Percentiles rank a stretch among this genome's conserved stretches.
These are phyloP conservation scores for Orthosia cruda DNA, from an alignment of 2,888 invertebrate genomes.

Conservation along the genomic window DNA sequence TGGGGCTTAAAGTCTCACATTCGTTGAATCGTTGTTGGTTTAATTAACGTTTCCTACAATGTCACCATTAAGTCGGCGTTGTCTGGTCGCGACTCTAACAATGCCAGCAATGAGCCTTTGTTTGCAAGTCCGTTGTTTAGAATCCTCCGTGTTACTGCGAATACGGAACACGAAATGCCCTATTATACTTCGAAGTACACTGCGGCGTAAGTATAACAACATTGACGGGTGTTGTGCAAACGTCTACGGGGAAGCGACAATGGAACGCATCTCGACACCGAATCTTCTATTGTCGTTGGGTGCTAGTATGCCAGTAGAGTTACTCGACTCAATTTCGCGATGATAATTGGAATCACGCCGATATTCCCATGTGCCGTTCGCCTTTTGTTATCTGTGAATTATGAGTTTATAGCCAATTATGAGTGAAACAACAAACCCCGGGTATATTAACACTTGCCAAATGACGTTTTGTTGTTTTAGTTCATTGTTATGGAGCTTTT, in stretches of 20 bases:
- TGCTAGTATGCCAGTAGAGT: constrained; percentile 55
- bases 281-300: constrained; percentile 57
- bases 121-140: constrained; percentile 78
- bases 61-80: constrained; percentile 87
- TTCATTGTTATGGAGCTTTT: constrained; percentile 59
- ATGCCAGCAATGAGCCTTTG: constrained; percentile 82
- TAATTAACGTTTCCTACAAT: constrained; percentile 89
- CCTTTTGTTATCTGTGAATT: constrained; percentile 86
- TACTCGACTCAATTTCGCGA: constrained; percentile 82
- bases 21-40: constrained; percentile 83
- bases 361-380: constrained; percentile 79
- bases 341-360: constrained; percentile 87
- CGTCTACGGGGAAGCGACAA: constrained; percentile 56
- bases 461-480: constrained; percentile 67
- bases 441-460: constrained; percentile 72
- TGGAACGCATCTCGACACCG: constrained; percentile 56
- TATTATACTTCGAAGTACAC: constrained; percentile 61
- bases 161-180: constrained; percentile 63
- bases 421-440: constrained; percentile 76
- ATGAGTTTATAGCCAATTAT: constrained; percentile 85
- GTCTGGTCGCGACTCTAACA: constrained; percentile 80
- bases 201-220: constrained; percentile 59
- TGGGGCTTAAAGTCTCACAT: constrained; percentile 80
- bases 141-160: constrained; percentile 66
- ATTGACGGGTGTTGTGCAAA: constrained; percentile 50